phyloP scores from a whole-genome alignment of 2,797 vertebrate genomes.

The Neomorphus geoffroyi region DNA sequence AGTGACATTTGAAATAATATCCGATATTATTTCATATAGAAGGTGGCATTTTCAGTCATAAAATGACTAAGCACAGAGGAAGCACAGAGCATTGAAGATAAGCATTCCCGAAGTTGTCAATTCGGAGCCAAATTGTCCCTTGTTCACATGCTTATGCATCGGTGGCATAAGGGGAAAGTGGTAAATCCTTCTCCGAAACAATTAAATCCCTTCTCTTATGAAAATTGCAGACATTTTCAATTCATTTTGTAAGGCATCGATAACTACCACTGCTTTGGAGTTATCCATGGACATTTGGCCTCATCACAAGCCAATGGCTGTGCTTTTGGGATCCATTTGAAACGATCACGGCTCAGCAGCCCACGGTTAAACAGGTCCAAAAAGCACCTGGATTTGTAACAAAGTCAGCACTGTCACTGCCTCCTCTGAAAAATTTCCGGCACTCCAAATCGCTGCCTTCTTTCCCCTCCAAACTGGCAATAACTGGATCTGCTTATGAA shows the following conservation, averaged over 20 bases:
- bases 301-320: not conserved
- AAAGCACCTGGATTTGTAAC: not conserved
- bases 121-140: not conserved
- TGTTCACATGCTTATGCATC: not conserved
- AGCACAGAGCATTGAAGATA: not conserved
- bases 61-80: not conserved
- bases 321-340: not conserved
- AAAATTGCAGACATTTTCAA: not conserved
- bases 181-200: not conserved
- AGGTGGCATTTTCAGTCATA: not conserved
- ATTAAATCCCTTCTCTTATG: not conserved
- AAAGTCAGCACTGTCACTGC: not conserved
- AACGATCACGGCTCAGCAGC: not conserved
- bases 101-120: not conserved
- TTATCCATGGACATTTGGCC: not conserved
- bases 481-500: not conserved
- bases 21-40: not conserved
- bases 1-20: not conserved
- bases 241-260: not conserved
- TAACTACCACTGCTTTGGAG: not conserved
- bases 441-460: not conserved
- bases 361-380: not conserved
- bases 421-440: not conserved
- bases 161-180: not conserved
- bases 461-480: not conserved